These are phyloP conservation scores for Acronicta alni DNA, from an alignment of 2,888 invertebrate genomes.

Conservation along the genomic window DNA sequence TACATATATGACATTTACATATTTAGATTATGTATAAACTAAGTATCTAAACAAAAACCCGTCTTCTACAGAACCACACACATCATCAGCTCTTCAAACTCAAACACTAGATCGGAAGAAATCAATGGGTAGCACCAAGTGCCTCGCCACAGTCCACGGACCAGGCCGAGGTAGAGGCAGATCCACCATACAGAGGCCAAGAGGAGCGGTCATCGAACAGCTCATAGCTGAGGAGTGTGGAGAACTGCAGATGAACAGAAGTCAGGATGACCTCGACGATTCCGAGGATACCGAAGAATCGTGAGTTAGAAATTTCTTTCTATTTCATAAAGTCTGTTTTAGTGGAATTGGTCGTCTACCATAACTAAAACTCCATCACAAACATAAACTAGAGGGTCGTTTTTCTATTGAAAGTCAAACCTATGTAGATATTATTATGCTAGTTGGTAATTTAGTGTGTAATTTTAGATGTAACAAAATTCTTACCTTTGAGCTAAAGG, in stretches of 20 bases:
- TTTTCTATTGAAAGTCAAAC: no score
- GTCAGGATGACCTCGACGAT: slow-evolving; percentile 90
- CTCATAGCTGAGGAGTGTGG: slow-evolving; percentile 86
- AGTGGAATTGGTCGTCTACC: no score
- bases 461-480: no score
- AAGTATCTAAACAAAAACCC: no score
- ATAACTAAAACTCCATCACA: no score
- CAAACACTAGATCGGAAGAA: slow-evolving; percentile 83
- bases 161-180: slow-evolving; percentile 74
- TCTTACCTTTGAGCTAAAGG: no score
- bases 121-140: slow-evolving; percentile 71
- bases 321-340: no score
- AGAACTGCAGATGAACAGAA: slow-evolving; percentile 78
- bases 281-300: slow-evolving; percentile 90
- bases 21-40: no score
- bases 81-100: slow-evolving; percentile 85
- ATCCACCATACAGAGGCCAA: slow-evolving; percentile 75
- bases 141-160: slow-evolving; percentile 82
- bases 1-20: no score
- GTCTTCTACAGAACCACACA: slow-evolving; percentile 78
- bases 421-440: no score
- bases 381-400: no score
- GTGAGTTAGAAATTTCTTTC: slow-evolving; percentile 67
- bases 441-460: no score
- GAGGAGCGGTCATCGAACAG: slow-evolving; percentile 81